Evolutionary conservation across 2,113 vertebrate species (phyloP).

Genomic region (Oryctolagus cuniculus): DNA sequence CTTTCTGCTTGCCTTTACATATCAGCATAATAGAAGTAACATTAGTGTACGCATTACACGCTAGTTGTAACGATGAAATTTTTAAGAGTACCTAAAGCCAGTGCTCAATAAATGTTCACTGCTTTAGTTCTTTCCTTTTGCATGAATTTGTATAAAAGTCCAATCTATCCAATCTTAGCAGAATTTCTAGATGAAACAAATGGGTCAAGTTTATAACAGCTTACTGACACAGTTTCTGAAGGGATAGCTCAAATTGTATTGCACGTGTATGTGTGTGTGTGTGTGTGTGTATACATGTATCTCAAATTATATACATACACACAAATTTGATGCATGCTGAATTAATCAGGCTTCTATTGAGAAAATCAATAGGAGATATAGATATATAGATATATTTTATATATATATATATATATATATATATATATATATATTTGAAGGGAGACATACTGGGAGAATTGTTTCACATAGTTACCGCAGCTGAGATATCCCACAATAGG

Average conservation of each 20-base stretch:
- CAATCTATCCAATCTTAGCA: not conserved
- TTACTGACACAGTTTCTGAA: not conserved
- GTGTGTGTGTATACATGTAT: not conserved
- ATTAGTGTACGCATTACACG: not conserved
- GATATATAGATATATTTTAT: not conserved
- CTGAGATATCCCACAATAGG: too few relatives aligned
- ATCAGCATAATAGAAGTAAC: not conserved
- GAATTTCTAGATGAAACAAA: conserved; percentile 12
- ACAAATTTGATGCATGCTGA: too few relatives aligned
- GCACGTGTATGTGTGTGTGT: not conserved
- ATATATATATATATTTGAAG: not conserved
- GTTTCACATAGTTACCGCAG: too few relatives aligned
- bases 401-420: not conserved
- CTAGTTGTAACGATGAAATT: not conserved
- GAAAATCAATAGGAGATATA: not conserved
- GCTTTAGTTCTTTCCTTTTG: not conserved
- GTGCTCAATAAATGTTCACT: not conserved
- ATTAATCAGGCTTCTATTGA: too few relatives aligned
- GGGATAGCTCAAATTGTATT: not conserved
- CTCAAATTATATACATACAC: not conserved
- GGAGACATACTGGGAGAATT: too few relatives aligned
- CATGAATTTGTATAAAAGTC: not conserved
- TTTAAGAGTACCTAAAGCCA: conserved; percentile 2
- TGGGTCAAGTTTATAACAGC: not conserved
- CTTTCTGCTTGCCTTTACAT: not conserved